Percentiles rank a stretch among this genome's conserved stretches.
phyloP scores from a whole-genome alignment of 2,113 vertebrate species.

The Mesembrinibis cayennensis region DNA sequence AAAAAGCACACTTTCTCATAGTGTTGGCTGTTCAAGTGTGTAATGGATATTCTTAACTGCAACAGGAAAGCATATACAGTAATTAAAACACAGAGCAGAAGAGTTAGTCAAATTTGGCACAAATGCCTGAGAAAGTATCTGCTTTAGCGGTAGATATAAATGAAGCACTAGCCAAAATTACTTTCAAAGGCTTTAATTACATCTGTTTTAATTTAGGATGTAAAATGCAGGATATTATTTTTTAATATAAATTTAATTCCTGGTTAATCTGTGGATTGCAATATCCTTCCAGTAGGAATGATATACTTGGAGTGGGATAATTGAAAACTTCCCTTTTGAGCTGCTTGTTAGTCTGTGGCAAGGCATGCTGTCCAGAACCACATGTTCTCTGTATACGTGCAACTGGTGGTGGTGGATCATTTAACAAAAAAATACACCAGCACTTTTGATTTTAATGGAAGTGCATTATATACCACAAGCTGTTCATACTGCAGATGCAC shows the following conservation, averaged over 20 bases:
- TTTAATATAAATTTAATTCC: slow-evolving; percentile 68
- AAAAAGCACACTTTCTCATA: background rate
- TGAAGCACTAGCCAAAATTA: slow-evolving; percentile 62
- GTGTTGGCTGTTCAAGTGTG: slow-evolving; percentile 20
- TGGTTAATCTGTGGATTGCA: slow-evolving; percentile 53
- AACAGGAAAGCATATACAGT: slow-evolving; percentile 47
- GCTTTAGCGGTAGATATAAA: slow-evolving; percentile 59
- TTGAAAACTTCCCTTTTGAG: background rate
- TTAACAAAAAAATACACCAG: background rate
- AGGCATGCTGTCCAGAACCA: background rate
- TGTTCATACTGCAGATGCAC: background rate
- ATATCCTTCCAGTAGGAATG: slow-evolving; percentile 47
- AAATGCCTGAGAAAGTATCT: slow-evolving; percentile 60
- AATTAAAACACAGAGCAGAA: slow-evolving; percentile 68
- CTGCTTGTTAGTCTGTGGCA: background rate
- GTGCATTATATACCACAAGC: background rate
- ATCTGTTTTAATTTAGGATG: slow-evolving; percentile 72
- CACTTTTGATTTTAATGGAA: background rate
- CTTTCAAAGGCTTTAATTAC: slow-evolving; percentile 67
- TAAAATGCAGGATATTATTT: slow-evolving; percentile 40
- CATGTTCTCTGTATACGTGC: fast-evolving
- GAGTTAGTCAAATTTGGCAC: slow-evolving; percentile 50
- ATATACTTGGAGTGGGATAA: background rate
- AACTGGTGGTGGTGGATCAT: background rate
- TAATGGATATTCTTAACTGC: slow-evolving; percentile 58